Conservation (phyloP, 2,113 vertebrate species). For the Tachuris rubrigastra region DNA sequence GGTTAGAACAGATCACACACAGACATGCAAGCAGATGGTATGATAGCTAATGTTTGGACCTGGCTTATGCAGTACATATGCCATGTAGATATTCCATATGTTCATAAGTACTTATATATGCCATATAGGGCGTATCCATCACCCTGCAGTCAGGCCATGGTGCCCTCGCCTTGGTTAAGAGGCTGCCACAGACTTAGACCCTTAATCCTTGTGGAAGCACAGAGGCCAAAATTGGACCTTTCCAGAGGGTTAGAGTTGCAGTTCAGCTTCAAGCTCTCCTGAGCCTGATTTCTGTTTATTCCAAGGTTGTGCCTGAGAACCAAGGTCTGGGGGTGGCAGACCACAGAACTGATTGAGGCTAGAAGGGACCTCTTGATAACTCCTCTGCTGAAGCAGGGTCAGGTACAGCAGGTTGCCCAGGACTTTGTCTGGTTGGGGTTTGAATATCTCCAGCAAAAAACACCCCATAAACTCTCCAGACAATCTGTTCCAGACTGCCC, state of each 20-base stretch:
- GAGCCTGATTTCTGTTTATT: neutral
- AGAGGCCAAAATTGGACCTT: neutral
- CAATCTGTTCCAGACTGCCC: neutral
- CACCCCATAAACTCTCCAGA: neutral
- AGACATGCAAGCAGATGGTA: neutral
- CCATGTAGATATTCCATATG: neutral
- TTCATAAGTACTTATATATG: fast-evolving
- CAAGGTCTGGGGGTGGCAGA: neutral
- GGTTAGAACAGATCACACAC: neutral
- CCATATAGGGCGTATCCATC: neutral
- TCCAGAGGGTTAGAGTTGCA: neutral
- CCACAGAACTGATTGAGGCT: neutral
- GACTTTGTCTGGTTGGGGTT: neutral
- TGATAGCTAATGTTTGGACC: neutral
- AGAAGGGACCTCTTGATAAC: neutral
- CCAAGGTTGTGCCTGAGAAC: neutral
- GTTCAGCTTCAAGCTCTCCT: neutral
- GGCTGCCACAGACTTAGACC: neutral
- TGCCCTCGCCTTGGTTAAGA: neutral
- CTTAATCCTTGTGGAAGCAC: neutral
- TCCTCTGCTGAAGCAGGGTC: neutral
- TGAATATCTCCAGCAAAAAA: neutral
- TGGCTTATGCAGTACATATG: neutral
- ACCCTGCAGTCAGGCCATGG: neutral
- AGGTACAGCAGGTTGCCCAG: neutral